Conservation (phyloP, 2,888 invertebrate species). For the Tenthredo notha region DNA sequence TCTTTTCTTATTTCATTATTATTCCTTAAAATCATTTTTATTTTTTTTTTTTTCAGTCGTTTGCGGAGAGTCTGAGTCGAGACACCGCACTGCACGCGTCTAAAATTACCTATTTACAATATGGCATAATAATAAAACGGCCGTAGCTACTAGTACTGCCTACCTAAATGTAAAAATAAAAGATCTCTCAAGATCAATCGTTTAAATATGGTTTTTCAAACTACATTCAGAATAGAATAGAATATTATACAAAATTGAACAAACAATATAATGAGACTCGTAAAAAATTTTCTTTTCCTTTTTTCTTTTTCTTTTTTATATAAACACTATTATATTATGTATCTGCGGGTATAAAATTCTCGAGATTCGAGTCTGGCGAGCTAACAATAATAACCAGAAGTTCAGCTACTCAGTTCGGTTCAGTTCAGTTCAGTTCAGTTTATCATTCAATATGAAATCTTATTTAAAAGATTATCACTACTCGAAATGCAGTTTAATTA, state of each 20-base stretch:
- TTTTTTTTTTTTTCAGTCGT: not conserved
- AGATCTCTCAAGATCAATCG: not conserved
- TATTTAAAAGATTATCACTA: not conserved
- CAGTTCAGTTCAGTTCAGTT: not conserved
- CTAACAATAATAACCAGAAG: not conserved
- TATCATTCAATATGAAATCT: not conserved
- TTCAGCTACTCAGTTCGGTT: not conserved
- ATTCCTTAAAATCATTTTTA: not conserved
- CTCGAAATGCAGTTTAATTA: constrained; percentile 35
- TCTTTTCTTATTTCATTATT: constrained; percentile 16
- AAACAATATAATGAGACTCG: not conserved
- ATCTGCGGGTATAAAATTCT: not conserved
- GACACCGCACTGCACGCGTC: constrained; percentile 1
- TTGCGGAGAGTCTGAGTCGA: not conserved
- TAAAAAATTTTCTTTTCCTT: not conserved
- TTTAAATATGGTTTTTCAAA: not conserved
- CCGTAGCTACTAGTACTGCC: not conserved
- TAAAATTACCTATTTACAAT: constrained; percentile 33
- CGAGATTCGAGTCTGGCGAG: constrained; percentile 12
- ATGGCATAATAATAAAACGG: constrained; percentile 19
- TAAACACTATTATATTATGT: not conserved
- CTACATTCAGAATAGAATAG: constrained; percentile 33
- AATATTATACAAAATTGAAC: not conserved
- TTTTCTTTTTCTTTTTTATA: no score
- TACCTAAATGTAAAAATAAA: not conserved